Base-by-base conservation (phyloP, 2,797 vertebrate species). In the Hafferia zeledoni region DNA sequence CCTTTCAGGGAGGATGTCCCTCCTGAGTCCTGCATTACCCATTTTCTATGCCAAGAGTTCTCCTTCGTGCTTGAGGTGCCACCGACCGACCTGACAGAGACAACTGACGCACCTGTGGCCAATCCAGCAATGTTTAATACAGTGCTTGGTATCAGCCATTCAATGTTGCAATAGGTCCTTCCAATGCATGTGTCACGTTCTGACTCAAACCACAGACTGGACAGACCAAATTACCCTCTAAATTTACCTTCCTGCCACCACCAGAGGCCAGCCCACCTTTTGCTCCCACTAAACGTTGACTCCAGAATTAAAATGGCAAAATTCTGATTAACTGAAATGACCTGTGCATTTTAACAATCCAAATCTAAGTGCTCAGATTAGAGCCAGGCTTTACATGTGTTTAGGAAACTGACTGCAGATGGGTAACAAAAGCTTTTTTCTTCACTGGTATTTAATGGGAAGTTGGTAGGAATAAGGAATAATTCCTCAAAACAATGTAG, bases 1-100 rank as follows among this genome's bases (percentile, higher is more conserved):
- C 46, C 68, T 86, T 89, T 80, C 80, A 55, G 65, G 72, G 37
- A 86, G 47, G 74, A 60, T 22, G 53, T 59, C 59, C n/a, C 83
- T 25, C 53, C 69, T 7, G 33, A 43, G 53, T 75, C 72, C 55
- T 91, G 91, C 69, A 37, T 33, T 3, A 37, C 0, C 1, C 16
- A 1, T 79, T 89, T 41, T 13, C 39, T 24, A 1, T 0, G 5
- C 47, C 57, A 72, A 71, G 84, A 72, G 28, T 28, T 35, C 28
- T 6, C 22, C 39, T 63, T 67, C 1, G 1, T 10, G 59, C 41
- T 57, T 17, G 41, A 70, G 52, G 17, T 0, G 3, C 43, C 11
- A 10, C 63, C 4, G 1, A 92, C 39, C 1, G 1, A 16, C 20
- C 33, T 18, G 28, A 68, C 17, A 52, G 33, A 44, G 50, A 63